A percentile compares a stretch with the other conserved stretches of the same genome.
phyloP scores from a whole-genome alignment of 2,888 invertebrate species.

The Plebejus argus region DNA sequence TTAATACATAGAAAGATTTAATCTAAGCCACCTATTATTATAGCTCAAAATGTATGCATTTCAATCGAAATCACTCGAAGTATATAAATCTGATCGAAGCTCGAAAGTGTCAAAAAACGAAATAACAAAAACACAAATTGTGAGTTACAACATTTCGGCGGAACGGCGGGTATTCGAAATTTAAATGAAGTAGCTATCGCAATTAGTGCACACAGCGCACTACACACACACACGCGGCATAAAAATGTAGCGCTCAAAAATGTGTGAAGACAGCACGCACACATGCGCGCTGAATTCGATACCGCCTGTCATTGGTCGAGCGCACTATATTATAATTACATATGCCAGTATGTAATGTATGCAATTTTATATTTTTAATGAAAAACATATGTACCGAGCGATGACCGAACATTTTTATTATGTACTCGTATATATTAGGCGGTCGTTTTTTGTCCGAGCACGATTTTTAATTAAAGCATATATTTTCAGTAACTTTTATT shows the following conservation, averaged over 20 bases:
- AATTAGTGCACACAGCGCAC: conserved; percentile 66
- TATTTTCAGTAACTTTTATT: conserved; percentile 17
- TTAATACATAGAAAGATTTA: background rate
- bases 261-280: conserved; percentile 73
- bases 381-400: conserved; percentile 29
- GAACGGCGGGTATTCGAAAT: conserved; percentile 73
- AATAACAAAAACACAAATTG: conserved; percentile 44
- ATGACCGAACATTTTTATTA: conserved; percentile 30
- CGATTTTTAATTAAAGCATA: conserved; percentile 25
- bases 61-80: background rate
- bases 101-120: background rate
- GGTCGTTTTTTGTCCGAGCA: background rate
- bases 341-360: conserved; percentile 31
- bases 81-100: too few relatives aligned
- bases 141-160: conserved; percentile 56
- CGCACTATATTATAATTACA: conserved; percentile 50
- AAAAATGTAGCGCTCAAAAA: conserved; percentile 77
- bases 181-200: conserved; percentile 81
- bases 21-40: background rate
- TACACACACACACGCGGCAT: conserved; percentile 62
- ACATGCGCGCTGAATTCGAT: conserved; percentile 68
- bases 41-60: background rate
- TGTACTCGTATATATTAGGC: conserved; percentile 24
- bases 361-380: conserved; percentile 37
- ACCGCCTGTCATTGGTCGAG: conserved; percentile 72